A percentile compares a stretch with the other conserved stretches of the same genome.
phyloP scores from a whole-genome alignment of 2,888 invertebrate species.

The Ophion ventricosus region DNA sequence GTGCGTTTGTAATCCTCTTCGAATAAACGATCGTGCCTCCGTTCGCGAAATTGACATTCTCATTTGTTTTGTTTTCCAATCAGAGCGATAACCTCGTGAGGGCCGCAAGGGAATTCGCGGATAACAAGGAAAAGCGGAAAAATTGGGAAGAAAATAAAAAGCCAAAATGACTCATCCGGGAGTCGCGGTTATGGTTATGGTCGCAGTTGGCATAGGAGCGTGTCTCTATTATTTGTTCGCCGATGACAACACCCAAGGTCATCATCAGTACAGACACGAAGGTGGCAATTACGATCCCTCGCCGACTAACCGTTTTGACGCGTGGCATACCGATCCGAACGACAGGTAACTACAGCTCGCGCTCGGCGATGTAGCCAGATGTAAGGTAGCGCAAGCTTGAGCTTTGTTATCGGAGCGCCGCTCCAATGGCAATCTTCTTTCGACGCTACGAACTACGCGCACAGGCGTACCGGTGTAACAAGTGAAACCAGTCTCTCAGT shows the following conservation, averaged over 20 bases:
- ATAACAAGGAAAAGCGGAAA: background rate
- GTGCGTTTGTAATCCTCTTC: background rate
- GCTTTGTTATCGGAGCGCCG: background rate
- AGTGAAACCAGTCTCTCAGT: too few species aligned
- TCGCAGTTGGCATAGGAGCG: slow-evolving; percentile 72
- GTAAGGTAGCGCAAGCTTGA: background rate
- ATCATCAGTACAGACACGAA: slow-evolving; percentile 56
- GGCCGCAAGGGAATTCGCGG: background rate
- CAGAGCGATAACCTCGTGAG: background rate
- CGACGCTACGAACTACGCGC: too few species aligned
- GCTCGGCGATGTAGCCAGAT: background rate
- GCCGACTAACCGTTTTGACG: background rate
- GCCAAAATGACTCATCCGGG: slow-evolving; percentile 71
- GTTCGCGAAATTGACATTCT: background rate
- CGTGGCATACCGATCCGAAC: slow-evolving; percentile 19
- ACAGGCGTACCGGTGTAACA: too few species aligned
- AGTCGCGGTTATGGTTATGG: slow-evolving; percentile 70
- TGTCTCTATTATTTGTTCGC: slow-evolving; percentile 72
- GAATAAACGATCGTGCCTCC: background rate
- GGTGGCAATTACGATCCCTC: background rate
- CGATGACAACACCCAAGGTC: slow-evolving; percentile 47
- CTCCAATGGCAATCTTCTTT: background rate
- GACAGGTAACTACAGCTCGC: slow-evolving; percentile 28
- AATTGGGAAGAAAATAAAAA: background rate
- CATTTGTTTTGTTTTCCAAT: background rate